phyloP scores from a whole-genome alignment of 1,140 invertebrate genomes.

The Drosophila pseudoananassae region DNA sequence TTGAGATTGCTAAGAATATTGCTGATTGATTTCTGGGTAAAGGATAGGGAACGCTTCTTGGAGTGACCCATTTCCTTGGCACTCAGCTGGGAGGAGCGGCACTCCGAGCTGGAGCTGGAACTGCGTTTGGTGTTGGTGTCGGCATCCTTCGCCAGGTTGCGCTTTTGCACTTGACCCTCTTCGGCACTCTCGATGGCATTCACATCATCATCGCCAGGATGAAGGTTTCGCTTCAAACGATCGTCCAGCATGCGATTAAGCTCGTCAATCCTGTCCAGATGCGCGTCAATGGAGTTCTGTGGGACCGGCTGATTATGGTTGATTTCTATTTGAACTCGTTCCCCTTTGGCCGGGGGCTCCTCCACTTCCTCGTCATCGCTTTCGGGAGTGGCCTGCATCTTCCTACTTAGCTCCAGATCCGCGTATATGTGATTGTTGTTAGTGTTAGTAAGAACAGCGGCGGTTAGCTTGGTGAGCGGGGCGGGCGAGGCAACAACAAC shows the following conservation, averaged over 20 bases:
- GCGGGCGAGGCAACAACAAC: slow-evolving; percentile 30
- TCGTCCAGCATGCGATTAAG: slow-evolving; percentile 74
- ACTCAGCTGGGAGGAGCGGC: slow-evolving; percentile 51
- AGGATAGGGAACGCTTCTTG: slow-evolving; percentile 78
- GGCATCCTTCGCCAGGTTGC: slow-evolving; percentile 23
- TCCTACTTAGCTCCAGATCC: slow-evolving; percentile 62
- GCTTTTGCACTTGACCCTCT: slow-evolving; percentile 31
- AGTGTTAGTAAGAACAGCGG: slow-evolving; percentile 66
- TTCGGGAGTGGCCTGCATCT: slow-evolving; percentile 19
- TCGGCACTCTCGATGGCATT: slow-evolving; percentile 71
- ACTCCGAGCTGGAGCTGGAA: slow-evolving; percentile 76
- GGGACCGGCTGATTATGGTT: slow-evolving; percentile 60
- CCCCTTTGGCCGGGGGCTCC: background rate
- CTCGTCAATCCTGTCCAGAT: slow-evolving; percentile 78
- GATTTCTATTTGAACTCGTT: slow-evolving; percentile 71
- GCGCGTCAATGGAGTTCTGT: slow-evolving; percentile 76
- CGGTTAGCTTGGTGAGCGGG: slow-evolving; percentile 41
- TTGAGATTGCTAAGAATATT: slow-evolving; percentile 76
- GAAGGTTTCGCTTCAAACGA: slow-evolving; percentile 68
- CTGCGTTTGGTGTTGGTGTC: slow-evolving; percentile 61
- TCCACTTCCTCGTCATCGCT: slow-evolving; percentile 33
- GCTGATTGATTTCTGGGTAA: slow-evolving; percentile 79
- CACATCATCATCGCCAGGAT: slow-evolving; percentile 45
- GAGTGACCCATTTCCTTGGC: slow-evolving; percentile 36
- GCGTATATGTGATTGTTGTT: slow-evolving; percentile 81